phyloP scores from a whole-genome alignment of 1,140 invertebrate species.

The Penaeus japonicus region DNA sequence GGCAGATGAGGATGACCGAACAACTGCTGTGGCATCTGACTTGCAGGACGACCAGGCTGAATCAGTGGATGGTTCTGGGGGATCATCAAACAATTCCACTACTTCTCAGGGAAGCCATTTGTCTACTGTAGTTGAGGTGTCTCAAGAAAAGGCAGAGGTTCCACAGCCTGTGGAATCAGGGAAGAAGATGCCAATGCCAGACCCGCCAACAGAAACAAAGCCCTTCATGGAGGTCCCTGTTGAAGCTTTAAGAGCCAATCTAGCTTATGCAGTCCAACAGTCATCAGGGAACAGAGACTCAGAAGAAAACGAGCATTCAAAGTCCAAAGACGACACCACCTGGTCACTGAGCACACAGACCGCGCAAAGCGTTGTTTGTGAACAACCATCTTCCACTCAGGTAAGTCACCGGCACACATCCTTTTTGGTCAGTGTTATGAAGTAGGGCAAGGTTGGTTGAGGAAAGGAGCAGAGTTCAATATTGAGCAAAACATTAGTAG shows the following conservation, averaged over 20 bases:
- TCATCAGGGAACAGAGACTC: not conserved
- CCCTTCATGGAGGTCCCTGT: conserved; percentile 41
- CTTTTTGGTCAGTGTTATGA: not conserved
- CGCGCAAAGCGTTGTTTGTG: conserved; percentile 24
- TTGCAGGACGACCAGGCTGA: not conserved
- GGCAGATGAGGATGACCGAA: conserved; percentile 46
- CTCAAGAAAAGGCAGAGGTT: not conserved
- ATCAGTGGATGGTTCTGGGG: not conserved
- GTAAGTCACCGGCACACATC: not conserved
- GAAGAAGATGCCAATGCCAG: not conserved
- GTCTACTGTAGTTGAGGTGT: no score
- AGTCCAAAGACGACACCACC: not conserved
- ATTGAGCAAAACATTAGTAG: no score
- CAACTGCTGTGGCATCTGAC: conserved; percentile 15
- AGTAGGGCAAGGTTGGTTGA: not conserved
- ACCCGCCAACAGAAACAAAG: conserved; percentile 37
- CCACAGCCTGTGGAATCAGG: not conserved
- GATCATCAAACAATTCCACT: not conserved
- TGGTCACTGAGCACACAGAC: conserved; percentile 6
- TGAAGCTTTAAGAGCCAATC: conserved; percentile 30
- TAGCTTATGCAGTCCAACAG: not conserved
- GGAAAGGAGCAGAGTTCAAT: not conserved
- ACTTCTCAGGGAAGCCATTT: no score
- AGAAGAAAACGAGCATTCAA: not conserved
- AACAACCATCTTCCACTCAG: conserved; percentile 41